phyloP scores from a whole-genome alignment of 1,140 invertebrate genomes.

The Chironomus striatipennis region DNA sequence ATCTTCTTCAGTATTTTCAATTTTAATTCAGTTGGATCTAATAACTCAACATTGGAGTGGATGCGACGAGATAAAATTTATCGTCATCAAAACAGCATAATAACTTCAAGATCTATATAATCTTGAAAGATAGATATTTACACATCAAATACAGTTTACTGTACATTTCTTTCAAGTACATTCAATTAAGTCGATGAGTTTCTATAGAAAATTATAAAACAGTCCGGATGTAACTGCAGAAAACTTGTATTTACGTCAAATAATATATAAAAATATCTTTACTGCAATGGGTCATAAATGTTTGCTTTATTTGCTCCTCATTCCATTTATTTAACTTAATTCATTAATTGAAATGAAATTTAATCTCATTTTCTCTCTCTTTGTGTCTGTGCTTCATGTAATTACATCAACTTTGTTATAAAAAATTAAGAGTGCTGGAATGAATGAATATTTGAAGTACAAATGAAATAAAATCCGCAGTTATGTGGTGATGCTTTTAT shows the following conservation, averaged over 20 bases:
- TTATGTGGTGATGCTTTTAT: not conserved
- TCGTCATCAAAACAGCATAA: not conserved
- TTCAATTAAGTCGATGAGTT: constrained; percentile 9
- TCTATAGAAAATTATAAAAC: not conserved
- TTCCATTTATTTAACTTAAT: not conserved
- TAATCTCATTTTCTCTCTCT: not conserved
- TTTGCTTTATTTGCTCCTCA: constrained; percentile 7
- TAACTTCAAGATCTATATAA: too few relatives aligned
- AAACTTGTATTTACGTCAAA: not conserved
- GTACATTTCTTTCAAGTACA: not conserved
- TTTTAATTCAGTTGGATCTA: too few relatives aligned
- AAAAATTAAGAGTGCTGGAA: not conserved
- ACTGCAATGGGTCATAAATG: not conserved
- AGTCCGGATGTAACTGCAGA: not conserved
- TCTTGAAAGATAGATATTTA: not conserved
- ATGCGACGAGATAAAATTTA: not conserved
- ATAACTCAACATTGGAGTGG: too few relatives aligned
- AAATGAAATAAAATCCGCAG: not conserved
- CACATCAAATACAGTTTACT: not conserved
- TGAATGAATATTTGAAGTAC: not conserved
- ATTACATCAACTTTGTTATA: not conserved
- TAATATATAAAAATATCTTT: not conserved
- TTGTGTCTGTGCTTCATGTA: not conserved
- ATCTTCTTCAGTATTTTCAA: too few relatives aligned
- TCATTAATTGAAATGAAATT: constrained; percentile 4